A percentile compares a stretch with the other conserved stretches of the same genome.
Evolutionary conservation across 1,140 invertebrate genomes (phyloP).

Genomic region (Zaprionus lachaisei): DNA sequence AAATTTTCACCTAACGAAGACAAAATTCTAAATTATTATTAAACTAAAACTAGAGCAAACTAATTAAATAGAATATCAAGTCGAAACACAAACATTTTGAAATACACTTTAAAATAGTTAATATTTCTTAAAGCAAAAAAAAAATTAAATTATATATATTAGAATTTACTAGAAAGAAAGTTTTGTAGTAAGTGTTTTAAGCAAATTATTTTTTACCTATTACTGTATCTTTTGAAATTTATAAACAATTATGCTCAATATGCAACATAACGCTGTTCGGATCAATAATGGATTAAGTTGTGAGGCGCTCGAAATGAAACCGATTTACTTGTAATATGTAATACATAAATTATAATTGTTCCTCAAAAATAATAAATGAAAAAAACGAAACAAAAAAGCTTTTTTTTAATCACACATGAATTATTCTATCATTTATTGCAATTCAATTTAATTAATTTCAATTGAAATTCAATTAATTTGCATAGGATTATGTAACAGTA

Average conservation of each 20-base stretch:
- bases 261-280: constrained; percentile 41
- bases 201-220: constrained; percentile 60
- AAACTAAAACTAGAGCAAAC: constrained; percentile 28
- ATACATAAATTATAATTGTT: constrained; percentile 62
- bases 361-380: constrained; percentile 22
- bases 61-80: constrained; percentile 2
- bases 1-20: constrained; percentile 63
- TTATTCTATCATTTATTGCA: not conserved
- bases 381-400: constrained; percentile 4
- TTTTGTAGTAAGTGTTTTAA: constrained; percentile 25
- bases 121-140: not conserved
- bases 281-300: constrained; percentile 45
- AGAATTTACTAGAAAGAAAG: constrained; percentile 43
- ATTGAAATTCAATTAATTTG: constrained; percentile 47
- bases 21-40: constrained; percentile 81
- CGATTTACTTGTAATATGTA: constrained; percentile 18
- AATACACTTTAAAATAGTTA: constrained; percentile 20
- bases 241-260: constrained; percentile 39
- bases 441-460: not conserved
- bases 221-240: constrained; percentile 52
- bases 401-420: not conserved
- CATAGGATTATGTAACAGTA: constrained; percentile 23
- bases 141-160: constrained; percentile 35
- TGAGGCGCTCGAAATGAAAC: constrained; percentile 53
- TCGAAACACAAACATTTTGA: constrained; percentile 14